Evolutionary conservation across 2,797 vertebrate species (phyloP).

Genomic region (Gouania willdenowi): DNA sequence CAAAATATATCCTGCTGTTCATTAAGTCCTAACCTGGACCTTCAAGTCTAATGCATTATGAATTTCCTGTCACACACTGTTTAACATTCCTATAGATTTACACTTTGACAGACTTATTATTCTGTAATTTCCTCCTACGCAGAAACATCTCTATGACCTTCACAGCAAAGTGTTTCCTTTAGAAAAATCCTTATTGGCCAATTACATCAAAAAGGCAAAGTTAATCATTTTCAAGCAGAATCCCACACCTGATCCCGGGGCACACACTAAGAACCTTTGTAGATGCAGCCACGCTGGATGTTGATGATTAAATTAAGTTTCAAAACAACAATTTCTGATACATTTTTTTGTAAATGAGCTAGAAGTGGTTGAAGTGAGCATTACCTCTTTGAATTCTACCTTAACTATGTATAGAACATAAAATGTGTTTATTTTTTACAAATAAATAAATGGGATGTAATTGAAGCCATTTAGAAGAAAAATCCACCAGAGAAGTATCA

Average conservation of each 20-base stretch:
- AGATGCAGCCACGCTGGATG: conserved; percentile 2
- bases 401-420: too few relatives aligned
- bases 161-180: not conserved
- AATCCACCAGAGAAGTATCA: conserved; percentile 7
- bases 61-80: too few relatives aligned
- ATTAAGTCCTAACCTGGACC: too few relatives aligned
- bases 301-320: conserved; percentile 2
- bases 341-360: conserved; percentile 12
- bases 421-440: too few relatives aligned
- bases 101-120: too few relatives aligned
- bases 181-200: not conserved
- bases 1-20: too few relatives aligned
- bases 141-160: not conserved
- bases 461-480: conserved; percentile 7
- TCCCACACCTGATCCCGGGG: conserved; percentile 4
- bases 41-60: too few relatives aligned
- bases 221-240: not conserved
- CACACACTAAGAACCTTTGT: conserved; percentile 7
- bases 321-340: conserved; percentile 15
- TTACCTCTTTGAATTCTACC: conserved; percentile 3
- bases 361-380: conserved; percentile 8
- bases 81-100: too few relatives aligned
- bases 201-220: conserved; percentile 1
- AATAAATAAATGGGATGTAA: too few relatives aligned
- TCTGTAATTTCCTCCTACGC: too few relatives aligned